Evolutionary conservation across 2,113 vertebrate genomes (phyloP).

Genomic region (Diadophis punctatus): DNA sequence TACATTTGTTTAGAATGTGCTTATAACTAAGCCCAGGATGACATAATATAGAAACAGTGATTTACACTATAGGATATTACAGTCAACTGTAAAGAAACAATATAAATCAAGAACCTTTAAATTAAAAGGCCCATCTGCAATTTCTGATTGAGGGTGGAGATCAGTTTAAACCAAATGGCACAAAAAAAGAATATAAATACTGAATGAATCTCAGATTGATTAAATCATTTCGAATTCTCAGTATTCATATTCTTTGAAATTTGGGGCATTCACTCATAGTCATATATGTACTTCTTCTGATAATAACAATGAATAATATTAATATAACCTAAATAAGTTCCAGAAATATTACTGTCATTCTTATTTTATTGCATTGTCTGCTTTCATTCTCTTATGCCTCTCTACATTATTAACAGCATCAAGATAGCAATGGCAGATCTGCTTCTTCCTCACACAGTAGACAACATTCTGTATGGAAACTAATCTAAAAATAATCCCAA

Average conservation of each 20-base stretch:
- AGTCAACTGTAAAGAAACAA: not conserved
- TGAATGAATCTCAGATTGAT: not conserved
- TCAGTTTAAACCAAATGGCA: not conserved
- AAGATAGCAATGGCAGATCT: conserved; percentile 40
- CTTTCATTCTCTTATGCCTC: conserved; percentile 34
- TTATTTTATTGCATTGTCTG: conserved; percentile 40
- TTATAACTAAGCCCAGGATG: not conserved
- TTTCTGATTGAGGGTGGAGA: not conserved
- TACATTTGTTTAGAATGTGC: not conserved
- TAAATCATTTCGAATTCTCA: not conserved
- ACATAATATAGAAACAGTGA: not conserved
- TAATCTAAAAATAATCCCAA: conserved; percentile 60
- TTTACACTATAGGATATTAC: not conserved
- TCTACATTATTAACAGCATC: conserved; percentile 50
- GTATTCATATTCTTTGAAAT: not conserved
- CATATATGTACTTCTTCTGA: not conserved
- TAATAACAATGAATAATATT: conserved; percentile 17
- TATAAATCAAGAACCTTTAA: not conserved
- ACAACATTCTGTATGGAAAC: conserved; percentile 53
- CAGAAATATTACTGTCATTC: not conserved
- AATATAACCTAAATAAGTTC: not conserved
- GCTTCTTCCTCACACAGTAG: conserved; percentile 31
- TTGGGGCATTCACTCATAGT: not conserved
- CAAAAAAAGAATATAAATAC: not conserved
- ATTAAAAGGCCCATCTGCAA: not conserved